phyloP scores from a whole-genome alignment of 2,888 invertebrate genomes.

The Lysandra coridon region DNA sequence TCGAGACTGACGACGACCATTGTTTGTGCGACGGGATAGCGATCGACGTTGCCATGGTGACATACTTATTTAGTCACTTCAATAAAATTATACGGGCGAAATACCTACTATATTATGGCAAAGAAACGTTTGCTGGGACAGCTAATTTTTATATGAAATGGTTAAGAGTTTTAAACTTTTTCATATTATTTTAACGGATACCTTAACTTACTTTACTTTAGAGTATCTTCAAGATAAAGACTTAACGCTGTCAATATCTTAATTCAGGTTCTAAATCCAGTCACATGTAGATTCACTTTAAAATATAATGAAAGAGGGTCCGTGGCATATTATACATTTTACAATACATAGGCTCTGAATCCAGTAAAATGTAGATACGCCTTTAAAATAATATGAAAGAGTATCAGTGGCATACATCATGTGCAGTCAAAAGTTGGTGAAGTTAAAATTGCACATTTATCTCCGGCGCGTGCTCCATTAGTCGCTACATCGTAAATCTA shows the following conservation, averaged over 20 bases:
- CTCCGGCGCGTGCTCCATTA: conserved; percentile 74
- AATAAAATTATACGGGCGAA: too few species aligned
- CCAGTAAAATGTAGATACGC: not conserved
- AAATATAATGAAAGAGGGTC: conserved; percentile 34
- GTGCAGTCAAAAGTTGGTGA: conserved; percentile 74
- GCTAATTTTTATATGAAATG: too few species aligned
- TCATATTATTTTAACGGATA: too few species aligned
- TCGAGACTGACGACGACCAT: too few species aligned
- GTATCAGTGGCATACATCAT: conserved; percentile 59
- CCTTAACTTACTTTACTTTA: too few species aligned
- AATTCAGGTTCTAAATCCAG: not conserved
- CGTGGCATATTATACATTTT: conserved; percentile 45
- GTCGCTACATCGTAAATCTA: conserved; percentile 79
- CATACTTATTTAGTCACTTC: too few species aligned
- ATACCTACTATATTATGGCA: too few species aligned
- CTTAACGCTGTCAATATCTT: not conserved
- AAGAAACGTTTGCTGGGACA: too few species aligned
- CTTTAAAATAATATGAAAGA: conserved; percentile 31
- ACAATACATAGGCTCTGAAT: not conserved
- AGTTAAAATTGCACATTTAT: conserved; percentile 80
- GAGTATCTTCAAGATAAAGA: too few species aligned
- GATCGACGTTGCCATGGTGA: too few species aligned
- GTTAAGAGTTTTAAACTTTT: too few species aligned
- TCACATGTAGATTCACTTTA: not conserved
- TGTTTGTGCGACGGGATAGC: too few species aligned